These are phyloP conservation scores for Anolis apletophallus DNA, from an alignment of 2,797 vertebrate species.

Conservation along the genomic window DNA sequence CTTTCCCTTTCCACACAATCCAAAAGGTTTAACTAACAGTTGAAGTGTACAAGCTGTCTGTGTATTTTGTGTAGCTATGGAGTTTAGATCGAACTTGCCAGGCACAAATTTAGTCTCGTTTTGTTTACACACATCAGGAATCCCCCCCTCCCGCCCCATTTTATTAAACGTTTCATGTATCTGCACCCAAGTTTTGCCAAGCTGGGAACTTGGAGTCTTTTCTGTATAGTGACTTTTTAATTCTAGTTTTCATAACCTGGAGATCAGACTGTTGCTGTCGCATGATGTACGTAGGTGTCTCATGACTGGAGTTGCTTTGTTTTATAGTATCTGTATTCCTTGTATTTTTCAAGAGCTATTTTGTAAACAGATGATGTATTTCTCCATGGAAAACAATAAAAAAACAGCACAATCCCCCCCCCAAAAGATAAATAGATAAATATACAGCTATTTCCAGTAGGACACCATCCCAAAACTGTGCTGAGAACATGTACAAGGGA, in stretches of 20 bases:
- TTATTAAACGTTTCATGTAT: slow-evolving; percentile 85
- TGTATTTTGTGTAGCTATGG: slow-evolving; percentile 82
- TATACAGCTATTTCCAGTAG: too few species aligned
- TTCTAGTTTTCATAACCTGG: slow-evolving; percentile 85
- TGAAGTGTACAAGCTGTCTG: slow-evolving; percentile 79
- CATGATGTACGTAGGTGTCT: slow-evolving; percentile 87
- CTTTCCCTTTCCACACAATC: slow-evolving; percentile 30
- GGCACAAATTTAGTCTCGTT: slow-evolving; percentile 83
- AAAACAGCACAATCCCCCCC: slow-evolving; percentile 87
- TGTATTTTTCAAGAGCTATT: slow-evolving; percentile 90
- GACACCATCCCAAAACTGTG: too few species aligned
- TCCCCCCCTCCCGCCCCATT: slow-evolving; percentile 62
- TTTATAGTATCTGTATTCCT: slow-evolving; percentile 89
- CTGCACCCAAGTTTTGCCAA: slow-evolving; percentile 83
- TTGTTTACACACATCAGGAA: slow-evolving; percentile 83
- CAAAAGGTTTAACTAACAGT: slow-evolving; percentile 75
- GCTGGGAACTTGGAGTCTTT: slow-evolving; percentile 80
- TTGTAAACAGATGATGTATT: slow-evolving; percentile 91
- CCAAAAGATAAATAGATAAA: too few species aligned
- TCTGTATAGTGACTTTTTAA: slow-evolving; percentile 86
- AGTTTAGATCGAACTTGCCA: slow-evolving; percentile 82
- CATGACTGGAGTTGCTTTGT: slow-evolving; percentile 89
- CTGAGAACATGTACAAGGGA: too few species aligned
- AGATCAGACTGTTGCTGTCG: slow-evolving; percentile 88
- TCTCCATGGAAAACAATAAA: slow-evolving; percentile 90